These are phyloP conservation scores for Sminthurides bifidus DNA, from an alignment of 1,140 invertebrate species.

Conservation along the genomic window DNA sequence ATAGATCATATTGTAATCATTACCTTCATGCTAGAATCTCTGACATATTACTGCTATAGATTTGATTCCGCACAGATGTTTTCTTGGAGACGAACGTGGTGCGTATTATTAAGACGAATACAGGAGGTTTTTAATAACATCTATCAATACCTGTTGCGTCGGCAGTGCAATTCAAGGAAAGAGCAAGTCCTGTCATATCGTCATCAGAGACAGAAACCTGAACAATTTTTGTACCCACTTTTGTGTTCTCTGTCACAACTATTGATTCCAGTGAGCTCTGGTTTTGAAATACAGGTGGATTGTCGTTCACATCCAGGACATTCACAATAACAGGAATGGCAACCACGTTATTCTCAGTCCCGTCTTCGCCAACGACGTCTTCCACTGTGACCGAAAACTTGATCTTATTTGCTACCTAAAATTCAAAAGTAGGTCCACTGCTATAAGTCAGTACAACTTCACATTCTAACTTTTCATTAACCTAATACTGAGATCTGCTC, in stretches of 20 bases:
- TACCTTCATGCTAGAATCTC: background rate
- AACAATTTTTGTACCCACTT: constrained; percentile 59
- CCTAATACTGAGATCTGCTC: no score
- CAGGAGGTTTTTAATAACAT: background rate
- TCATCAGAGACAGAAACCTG: constrained; percentile 59
- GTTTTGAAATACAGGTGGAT: constrained; percentile 60
- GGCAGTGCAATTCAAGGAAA: constrained; percentile 60
- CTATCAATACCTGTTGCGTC: constrained; percentile 39
- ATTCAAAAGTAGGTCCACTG: constrained; percentile 17
- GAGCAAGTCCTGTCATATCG: constrained; percentile 63
- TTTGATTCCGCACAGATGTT: background rate
- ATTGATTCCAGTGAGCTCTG: constrained; percentile 63
- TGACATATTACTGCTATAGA: background rate
- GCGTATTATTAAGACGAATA: background rate
- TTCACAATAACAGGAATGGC: constrained; percentile 66
- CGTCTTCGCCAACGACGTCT: constrained; percentile 54
- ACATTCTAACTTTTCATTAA: no score
- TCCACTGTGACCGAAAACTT: constrained; percentile 62
- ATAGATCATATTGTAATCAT: background rate
- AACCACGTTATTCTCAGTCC: constrained; percentile 53
- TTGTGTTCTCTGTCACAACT: constrained; percentile 61
- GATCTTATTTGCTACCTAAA: constrained; percentile 58
- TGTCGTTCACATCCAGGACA: constrained; percentile 78
- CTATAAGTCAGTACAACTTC: no score
- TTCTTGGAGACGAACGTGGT: background rate